phyloP scores from a whole-genome alignment of 2,888 invertebrate species.

The Scaptomyza parva region DNA sequence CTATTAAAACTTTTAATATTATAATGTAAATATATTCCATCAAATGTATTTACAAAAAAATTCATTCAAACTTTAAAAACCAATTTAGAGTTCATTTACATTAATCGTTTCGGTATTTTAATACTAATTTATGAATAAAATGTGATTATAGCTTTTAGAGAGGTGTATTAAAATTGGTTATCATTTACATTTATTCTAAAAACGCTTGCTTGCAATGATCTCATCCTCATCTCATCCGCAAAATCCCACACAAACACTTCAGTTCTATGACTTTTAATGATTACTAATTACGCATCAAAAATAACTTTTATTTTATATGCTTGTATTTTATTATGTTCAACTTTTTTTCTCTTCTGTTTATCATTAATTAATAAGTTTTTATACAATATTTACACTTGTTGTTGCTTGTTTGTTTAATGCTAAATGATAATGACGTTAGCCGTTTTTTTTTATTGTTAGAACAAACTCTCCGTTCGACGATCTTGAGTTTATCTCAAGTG shows the following conservation, averaged over 20 bases:
- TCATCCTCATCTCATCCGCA: conserved; percentile 51
- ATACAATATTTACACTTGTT: conserved; percentile 37
- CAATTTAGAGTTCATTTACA: not conserved
- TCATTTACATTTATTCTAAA: conserved; percentile 3
- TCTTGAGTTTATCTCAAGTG: conserved; percentile 29
- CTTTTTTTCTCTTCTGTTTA: conserved; percentile 15
- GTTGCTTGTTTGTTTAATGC: conserved; percentile 53
- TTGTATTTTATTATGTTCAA: conserved; percentile 3
- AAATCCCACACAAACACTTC: conserved; percentile 19
- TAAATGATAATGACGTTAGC: conserved; percentile 54
- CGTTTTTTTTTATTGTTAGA: conserved; percentile 4
- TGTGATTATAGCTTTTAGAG: not conserved
- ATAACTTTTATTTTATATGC: conserved; percentile 10
- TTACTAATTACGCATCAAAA: conserved; percentile 43
- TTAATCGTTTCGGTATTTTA: not conserved
- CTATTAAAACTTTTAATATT: not conserved
- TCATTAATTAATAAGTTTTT: conserved; percentile 47
- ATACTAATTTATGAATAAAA: not conserved
- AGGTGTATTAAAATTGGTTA: conserved; percentile 7
- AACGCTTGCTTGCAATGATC: conserved; percentile 34
- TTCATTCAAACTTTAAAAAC: not conserved
- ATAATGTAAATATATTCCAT: not conserved
- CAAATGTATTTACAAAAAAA: not conserved
- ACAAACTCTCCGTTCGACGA: conserved; percentile 24
- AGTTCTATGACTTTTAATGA: conserved; percentile 25